Conservation (phyloP, 2,888 invertebrate genomes). For the Allophyes oxyacanthae region DNA sequence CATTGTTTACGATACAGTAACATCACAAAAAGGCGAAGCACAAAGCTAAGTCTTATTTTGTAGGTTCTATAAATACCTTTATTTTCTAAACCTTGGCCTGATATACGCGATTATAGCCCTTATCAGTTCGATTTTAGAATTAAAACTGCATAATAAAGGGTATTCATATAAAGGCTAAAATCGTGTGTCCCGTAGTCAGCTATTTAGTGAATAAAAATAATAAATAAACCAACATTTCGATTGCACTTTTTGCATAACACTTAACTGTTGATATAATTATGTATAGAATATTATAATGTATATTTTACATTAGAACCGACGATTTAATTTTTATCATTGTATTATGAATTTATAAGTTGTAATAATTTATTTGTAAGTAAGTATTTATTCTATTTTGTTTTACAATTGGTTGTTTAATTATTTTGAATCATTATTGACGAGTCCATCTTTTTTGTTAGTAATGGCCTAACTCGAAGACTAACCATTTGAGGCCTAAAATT, state of each 20-base stretch:
- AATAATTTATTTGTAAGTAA: slow-evolving; percentile 69
- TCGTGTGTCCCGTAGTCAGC: slow-evolving; percentile 55
- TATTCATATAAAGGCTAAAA: slow-evolving; percentile 44
- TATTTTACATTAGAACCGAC: slow-evolving; percentile 74
- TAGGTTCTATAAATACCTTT: slow-evolving; percentile 1
- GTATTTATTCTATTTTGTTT: slow-evolving; percentile 67
- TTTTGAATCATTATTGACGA: slow-evolving; percentile 54
- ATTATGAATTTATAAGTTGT: slow-evolving; percentile 53
- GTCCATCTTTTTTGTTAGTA: slow-evolving; percentile 48
- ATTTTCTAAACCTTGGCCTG: slow-evolving; percentile 25
- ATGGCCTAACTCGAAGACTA: slow-evolving; percentile 62
- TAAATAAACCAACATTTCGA: slow-evolving; percentile 63
- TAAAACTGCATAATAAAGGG: slow-evolving; percentile 42
- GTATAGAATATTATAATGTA: slow-evolving; percentile 79
- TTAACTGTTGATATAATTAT: slow-evolving; percentile 82
- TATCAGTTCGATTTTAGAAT: slow-evolving; percentile 36
- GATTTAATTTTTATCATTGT: slow-evolving; percentile 52
- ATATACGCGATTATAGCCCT: slow-evolving; percentile 54
- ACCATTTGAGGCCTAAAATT: slow-evolving; percentile 66
- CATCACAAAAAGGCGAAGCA: slow-evolving; percentile 18
- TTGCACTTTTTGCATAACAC: slow-evolving; percentile 87
- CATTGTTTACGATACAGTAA: background rate
- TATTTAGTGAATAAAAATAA: slow-evolving; percentile 58
- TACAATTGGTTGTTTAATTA: slow-evolving; percentile 63
- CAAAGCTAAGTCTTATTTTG: slow-evolving; percentile 25